Percentiles rank a stretch among this genome's conserved stretches.
phyloP scores from a whole-genome alignment of 37 sponge, comb jelly and placozoan species.

The Beroe ovata region DNA sequence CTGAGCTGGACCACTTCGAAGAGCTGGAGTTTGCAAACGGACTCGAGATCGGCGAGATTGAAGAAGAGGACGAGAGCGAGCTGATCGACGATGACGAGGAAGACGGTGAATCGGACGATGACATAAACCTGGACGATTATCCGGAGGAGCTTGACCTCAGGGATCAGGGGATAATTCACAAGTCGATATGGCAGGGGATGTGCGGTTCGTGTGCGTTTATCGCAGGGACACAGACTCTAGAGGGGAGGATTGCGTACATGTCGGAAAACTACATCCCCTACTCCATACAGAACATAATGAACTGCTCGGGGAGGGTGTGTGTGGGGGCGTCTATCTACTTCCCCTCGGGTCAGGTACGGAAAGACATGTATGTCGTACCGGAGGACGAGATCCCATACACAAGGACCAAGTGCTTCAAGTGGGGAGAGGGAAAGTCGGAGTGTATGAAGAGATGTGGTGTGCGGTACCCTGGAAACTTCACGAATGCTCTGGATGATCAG shows the following conservation, averaged over 20 bases:
- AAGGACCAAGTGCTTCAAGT: constrained; percentile 1
- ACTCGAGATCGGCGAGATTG: neutral
- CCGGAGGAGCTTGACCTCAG: constrained; percentile 11
- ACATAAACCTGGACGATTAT: neutral
- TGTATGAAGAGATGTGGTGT: neutral
- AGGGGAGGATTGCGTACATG: constrained; percentile 22
- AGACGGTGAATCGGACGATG: neutral
- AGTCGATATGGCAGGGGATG: neutral
- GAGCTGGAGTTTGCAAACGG: neutral
- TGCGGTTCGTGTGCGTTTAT: constrained; percentile 19
- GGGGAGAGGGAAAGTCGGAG: neutral
- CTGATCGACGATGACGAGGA: neutral
- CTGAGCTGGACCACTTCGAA: too few relatives aligned
- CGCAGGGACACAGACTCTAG: constrained; percentile 23
- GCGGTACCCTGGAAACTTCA: neutral
- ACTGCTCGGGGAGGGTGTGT: constrained; percentile 1
- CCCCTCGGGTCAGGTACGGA: neutral
- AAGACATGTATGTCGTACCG: neutral
- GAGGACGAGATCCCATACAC: neutral
- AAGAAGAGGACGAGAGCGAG: neutral
- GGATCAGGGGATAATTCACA: constrained; percentile 2
- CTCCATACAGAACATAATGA: constrained; percentile 62
- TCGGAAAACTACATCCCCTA: constrained; percentile 52
- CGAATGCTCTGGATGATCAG: constrained; percentile 21
- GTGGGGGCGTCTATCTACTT: neutral